A percentile compares a stretch with the other conserved stretches of the same genome.
Evolutionary conservation across 2,888 invertebrate genomes (phyloP).

Genomic region (Lysandra bellargus): DNA sequence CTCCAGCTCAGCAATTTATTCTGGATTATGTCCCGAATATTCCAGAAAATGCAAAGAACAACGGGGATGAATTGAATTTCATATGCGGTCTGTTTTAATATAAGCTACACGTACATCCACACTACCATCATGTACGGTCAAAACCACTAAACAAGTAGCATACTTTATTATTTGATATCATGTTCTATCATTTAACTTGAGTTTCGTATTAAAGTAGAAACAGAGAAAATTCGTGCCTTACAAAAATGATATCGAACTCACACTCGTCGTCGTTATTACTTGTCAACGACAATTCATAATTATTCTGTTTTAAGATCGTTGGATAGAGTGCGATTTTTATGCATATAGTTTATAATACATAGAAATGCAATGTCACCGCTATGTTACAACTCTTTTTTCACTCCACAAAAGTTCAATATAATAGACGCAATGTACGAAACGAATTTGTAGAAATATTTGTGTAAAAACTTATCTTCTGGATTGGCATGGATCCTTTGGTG

Average conservation of each 20-base stretch:
- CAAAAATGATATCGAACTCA: neutral
- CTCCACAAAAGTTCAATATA: neutral
- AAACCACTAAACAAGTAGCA: neutral
- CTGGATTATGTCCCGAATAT: slow-evolving; percentile 20
- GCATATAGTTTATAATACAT: too few relatives aligned
- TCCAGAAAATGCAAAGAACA: slow-evolving; percentile 28
- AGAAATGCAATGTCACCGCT: too few relatives aligned
- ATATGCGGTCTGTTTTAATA: neutral
- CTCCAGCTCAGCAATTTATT: slow-evolving; percentile 26
- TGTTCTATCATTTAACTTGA: neutral
- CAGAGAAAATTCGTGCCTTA: too few relatives aligned
- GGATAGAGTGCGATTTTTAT: neutral
- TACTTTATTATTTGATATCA: too few relatives aligned
- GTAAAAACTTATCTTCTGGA: too few relatives aligned
- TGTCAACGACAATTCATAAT: neutral
- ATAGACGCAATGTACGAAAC: neutral
- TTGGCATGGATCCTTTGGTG: neutral
- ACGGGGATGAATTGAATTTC: slow-evolving; percentile 20
- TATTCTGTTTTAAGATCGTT: neutral
- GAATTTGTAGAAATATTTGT: too few relatives aligned
- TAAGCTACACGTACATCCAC: neutral
- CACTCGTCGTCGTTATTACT: neutral
- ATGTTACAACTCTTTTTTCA: neutral
- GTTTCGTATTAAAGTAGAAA: neutral
- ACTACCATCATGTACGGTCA: neutral